Percentiles rank a stretch among this genome's conserved stretches.
phyloP scores from a whole-genome alignment of 1,140 invertebrate species.

The Wiebesia pumilae region DNA sequence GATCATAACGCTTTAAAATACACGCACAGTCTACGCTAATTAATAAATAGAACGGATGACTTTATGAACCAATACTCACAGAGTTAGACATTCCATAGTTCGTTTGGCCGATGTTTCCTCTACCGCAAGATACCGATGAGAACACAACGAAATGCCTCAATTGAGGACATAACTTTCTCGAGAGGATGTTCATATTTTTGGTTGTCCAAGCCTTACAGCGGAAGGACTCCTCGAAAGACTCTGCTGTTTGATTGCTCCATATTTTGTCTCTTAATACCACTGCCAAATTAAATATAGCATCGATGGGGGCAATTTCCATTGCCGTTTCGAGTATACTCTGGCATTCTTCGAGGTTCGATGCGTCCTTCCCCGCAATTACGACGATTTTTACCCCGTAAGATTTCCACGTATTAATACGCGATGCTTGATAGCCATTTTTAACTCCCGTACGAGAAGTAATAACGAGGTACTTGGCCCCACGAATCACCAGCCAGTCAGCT shows the following conservation, averaged over 20 bases:
- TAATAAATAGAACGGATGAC: neutral
- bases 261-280: slow-evolving; percentile 77
- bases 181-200: slow-evolving; percentile 73
- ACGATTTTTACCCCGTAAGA: slow-evolving; percentile 76
- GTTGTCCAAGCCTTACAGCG: slow-evolving; percentile 75
- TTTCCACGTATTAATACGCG: slow-evolving; percentile 73
- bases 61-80: slow-evolving; percentile 37
- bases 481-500: slow-evolving; percentile 83
- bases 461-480: slow-evolving; percentile 82
- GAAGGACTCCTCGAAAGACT: slow-evolving; percentile 73
- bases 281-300: slow-evolving; percentile 88
- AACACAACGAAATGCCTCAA: slow-evolving; percentile 80
- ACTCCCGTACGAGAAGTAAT: slow-evolving; percentile 83
- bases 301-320: slow-evolving; percentile 78
- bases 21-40: neutral
- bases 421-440: slow-evolving; percentile 81
- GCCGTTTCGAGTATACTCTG: slow-evolving; percentile 78
- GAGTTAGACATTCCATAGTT: slow-evolving; percentile 84
- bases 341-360: slow-evolving; percentile 72
- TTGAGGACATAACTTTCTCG: slow-evolving; percentile 74
- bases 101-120: slow-evolving; percentile 86
- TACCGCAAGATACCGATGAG: slow-evolving; percentile 85
- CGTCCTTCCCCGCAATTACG: slow-evolving; percentile 72
- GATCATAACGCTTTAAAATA: no score
- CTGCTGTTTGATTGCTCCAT: slow-evolving; percentile 75